These are phyloP conservation scores for Chaetorhynchus papuensis DNA, from an alignment of 2,113 vertebrate genomes.

Conservation along the genomic window DNA sequence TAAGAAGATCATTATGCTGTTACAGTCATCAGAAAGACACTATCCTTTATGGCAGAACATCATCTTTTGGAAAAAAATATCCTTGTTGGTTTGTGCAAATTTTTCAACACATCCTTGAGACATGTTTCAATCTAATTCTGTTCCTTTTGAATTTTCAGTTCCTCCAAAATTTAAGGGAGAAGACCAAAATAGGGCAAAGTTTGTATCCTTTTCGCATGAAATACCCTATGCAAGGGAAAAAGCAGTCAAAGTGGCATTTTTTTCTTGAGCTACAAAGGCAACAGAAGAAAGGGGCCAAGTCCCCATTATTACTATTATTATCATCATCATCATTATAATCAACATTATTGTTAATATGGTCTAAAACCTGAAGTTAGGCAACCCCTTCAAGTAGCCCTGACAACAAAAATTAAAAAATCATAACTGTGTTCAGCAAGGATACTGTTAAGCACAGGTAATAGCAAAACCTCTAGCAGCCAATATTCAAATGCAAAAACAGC, in stretches of 20 bases:
- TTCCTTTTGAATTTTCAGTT: slow-evolving; percentile 5
- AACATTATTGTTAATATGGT: neutral
- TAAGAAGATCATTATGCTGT: neutral
- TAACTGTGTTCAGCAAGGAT: neutral
- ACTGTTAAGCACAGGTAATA: neutral
- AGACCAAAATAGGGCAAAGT: neutral
- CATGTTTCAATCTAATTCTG: slow-evolving; percentile 3
- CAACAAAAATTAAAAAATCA: slow-evolving; percentile 40
- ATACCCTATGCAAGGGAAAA: neutral
- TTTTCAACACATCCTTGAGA: neutral
- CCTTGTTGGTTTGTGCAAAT: slow-evolving; percentile 3
- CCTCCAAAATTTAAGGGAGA: neutral
- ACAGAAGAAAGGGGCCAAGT: slow-evolving; percentile 8
- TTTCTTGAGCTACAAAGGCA: neutral
- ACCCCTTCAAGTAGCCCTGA: slow-evolving; percentile 44
- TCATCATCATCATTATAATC: neutral
- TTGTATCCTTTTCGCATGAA: neutral
- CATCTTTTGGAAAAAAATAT: slow-evolving; percentile 23
- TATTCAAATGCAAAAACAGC: slow-evolving; percentile 4
- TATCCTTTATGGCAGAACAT: slow-evolving; percentile 2
- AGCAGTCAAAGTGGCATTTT: neutral
- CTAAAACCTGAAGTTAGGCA: slow-evolving; percentile 58
- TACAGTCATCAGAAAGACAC: neutral
- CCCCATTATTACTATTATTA: neutral
- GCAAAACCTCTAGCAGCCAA: neutral